Percentiles rank a stretch among this genome's conserved stretches.
Conservation (phyloP, 2,797 vertebrate species). For the Eulemur coronatus region DNA sequence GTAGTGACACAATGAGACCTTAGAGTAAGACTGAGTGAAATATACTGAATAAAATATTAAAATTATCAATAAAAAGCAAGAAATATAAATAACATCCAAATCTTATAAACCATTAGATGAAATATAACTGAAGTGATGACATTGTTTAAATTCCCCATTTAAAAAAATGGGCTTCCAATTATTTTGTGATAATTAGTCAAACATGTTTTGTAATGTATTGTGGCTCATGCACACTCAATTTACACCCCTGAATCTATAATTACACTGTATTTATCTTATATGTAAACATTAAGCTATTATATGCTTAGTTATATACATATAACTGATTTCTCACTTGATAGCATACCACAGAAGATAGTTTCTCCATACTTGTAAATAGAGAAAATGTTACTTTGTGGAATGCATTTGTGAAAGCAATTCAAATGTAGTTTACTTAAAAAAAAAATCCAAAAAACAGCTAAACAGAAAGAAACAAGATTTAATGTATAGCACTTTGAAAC, state of each 20-base stretch:
- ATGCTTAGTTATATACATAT: constrained; percentile 68
- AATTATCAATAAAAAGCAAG: not conserved
- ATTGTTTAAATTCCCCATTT: not conserved
- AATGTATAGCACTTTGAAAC: not conserved
- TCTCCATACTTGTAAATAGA: not conserved
- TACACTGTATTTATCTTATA: constrained; percentile 73
- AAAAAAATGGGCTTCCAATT: not conserved
- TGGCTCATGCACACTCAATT: constrained; percentile 66
- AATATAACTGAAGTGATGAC: not conserved
- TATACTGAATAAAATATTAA: not conserved
- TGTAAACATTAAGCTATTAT: constrained; percentile 77
- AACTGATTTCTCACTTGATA: not conserved
- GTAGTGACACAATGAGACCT: not conserved
- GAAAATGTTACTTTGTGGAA: not conserved
- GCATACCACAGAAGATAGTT: not conserved
- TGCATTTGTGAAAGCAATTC: not conserved
- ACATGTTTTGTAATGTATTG: not conserved
- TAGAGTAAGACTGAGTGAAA: not conserved
- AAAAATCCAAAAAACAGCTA: not conserved
- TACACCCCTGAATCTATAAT: constrained; percentile 69
- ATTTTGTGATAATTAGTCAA: not conserved
- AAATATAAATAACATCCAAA: not conserved
- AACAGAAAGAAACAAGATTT: not conserved
- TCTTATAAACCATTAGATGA: not conserved
- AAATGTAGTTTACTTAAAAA: not conserved